Percentiles rank a stretch among this genome's conserved stretches.
phyloP scores from a whole-genome alignment of 2,113 vertebrate genomes.

The Calonectris borealis region DNA sequence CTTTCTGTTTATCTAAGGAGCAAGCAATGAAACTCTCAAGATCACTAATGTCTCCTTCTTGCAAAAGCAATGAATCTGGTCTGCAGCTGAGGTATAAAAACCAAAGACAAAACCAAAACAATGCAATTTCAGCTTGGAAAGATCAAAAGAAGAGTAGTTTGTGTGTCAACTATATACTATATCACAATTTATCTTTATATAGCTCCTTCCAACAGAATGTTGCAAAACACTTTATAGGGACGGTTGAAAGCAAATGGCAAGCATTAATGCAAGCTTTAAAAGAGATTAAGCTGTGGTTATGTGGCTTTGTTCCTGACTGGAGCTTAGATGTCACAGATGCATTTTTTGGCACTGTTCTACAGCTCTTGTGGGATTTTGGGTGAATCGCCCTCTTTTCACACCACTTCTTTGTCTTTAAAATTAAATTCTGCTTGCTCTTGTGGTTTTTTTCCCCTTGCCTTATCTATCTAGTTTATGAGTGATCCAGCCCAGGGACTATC shows the following conservation, averaged over 20 bases:
- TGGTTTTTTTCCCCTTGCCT: not conserved
- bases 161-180: not conserved
- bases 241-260: not conserved
- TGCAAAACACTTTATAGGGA: not conserved
- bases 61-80: conserved; percentile 43
- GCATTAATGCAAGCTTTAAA: not conserved
- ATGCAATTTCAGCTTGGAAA: not conserved
- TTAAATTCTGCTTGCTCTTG: not conserved
- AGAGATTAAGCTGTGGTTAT: not conserved
- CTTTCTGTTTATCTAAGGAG: not conserved
- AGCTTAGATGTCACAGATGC: not conserved
- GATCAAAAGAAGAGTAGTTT: not conserved
- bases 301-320: not conserved
- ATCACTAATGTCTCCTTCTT: not conserved
- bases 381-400: not conserved
- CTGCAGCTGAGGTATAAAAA: not conserved
- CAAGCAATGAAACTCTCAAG: not conserved
- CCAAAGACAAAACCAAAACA: not conserved
- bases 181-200: not conserved
- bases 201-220: not conserved
- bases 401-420: not conserved
- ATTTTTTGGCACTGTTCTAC: not conserved
- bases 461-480: not conserved
- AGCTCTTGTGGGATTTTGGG: not conserved
- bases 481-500: not conserved